Conservation (phyloP, 2,888 invertebrate species). For the Lepidochitona cinerea region DNA sequence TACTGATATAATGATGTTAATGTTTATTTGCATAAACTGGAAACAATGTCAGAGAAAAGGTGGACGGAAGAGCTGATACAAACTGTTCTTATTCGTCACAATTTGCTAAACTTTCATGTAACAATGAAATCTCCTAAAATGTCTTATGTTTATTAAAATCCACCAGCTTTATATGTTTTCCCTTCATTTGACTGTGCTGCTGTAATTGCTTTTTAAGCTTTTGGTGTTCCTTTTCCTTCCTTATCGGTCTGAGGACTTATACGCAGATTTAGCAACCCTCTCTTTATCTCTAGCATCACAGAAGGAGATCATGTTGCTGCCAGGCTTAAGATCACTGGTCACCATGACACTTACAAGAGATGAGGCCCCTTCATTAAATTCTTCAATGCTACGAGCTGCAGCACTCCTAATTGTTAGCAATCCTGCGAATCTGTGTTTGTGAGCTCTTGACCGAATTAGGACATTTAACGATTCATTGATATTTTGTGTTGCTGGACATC, state of each 20-base stretch:
- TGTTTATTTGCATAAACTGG: no score
- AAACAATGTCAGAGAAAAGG: no score
- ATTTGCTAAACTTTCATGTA: no score
- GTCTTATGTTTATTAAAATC: neutral
- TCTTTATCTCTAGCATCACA: neutral
- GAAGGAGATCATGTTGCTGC: neutral
- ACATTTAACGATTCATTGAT: slow-evolving; percentile 3
- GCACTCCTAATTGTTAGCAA: neutral
- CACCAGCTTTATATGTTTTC: neutral
- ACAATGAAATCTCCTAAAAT: no score
- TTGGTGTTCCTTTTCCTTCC: neutral
- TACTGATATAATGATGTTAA: no score
- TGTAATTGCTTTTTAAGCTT: neutral
- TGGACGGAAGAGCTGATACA: no score
- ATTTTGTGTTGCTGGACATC: neutral
- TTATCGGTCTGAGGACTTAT: neutral
- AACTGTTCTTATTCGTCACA: no score
- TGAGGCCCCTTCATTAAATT: neutral
- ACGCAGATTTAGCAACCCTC: neutral
- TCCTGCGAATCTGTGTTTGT: neutral
- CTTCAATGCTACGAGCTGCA: neutral
- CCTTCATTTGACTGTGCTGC: neutral
- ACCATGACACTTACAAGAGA: neutral
- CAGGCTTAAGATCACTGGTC: no score
- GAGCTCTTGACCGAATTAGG: slow-evolving; percentile 2